Percentiles rank a stretch among this genome's conserved stretches.
Conservation (phyloP, 2,888 invertebrate species). For the Nomada lathburiana region DNA sequence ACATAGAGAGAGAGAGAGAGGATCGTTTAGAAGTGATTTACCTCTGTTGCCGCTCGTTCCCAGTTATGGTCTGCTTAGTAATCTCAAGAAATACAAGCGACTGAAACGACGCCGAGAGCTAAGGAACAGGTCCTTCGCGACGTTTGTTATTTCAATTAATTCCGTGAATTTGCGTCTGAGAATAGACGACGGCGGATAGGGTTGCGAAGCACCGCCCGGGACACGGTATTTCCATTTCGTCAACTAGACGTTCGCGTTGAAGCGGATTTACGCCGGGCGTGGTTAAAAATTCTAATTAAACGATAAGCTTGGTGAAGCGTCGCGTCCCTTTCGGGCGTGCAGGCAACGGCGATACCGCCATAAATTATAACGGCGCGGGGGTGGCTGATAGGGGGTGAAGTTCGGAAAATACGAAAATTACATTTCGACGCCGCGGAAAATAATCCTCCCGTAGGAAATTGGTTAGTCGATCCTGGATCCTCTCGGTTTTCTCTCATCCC, state of each 20-base stretch:
- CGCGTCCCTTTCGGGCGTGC: too few species aligned
- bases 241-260: neutral
- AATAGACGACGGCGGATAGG: neutral
- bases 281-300: conserved; percentile 48
- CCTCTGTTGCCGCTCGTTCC: conserved; percentile 37
- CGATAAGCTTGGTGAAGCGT: conserved; percentile 24
- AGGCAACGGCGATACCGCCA: conserved; percentile 5
- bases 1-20: conserved; percentile 30
- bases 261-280: neutral
- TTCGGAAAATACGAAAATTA: conserved; percentile 65
- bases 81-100: conserved; percentile 49
- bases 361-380: conserved; percentile 10
- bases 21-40: conserved; percentile 60
- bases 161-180: conserved; percentile 41
- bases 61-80: conserved; percentile 55
- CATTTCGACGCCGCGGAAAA: conserved; percentile 65
- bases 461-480: conserved; percentile 55
- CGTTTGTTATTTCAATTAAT: conserved; percentile 52
- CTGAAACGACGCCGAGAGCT: conserved; percentile 23
- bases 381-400: neutral
- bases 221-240: neutral
- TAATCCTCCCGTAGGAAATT: conserved; percentile 74
- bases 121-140: conserved; percentile 18
- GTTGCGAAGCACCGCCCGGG: neutral
- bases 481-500: conserved; percentile 1